phyloP scores from a whole-genome alignment of 2,888 invertebrate genomes.

The Pheosia gnoma region DNA sequence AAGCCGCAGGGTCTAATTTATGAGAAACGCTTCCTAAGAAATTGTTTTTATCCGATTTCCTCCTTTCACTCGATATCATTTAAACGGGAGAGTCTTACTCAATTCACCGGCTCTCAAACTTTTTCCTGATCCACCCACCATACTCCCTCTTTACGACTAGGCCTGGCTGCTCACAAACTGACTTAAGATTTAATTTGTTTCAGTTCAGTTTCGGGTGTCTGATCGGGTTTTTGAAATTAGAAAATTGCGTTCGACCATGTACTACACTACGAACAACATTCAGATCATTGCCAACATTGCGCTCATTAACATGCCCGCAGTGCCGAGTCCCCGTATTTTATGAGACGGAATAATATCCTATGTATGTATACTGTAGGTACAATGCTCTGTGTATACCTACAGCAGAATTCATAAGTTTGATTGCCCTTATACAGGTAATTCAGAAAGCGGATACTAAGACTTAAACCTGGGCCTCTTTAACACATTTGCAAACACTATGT shows the following conservation, averaged over 20 bases:
- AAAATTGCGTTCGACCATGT: not conserved
- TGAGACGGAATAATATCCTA: no score
- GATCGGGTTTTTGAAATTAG: not conserved
- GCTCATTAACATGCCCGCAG: no score
- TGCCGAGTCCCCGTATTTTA: no score
- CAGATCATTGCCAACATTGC: no score
- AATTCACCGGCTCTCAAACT: not conserved
- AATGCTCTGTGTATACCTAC: no score
- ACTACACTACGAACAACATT: not conserved
- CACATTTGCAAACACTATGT: no score
- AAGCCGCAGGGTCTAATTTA: not conserved
- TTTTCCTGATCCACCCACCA: not conserved
- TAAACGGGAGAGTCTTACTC: not conserved
- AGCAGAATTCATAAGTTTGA: no score
- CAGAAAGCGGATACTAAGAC: no score
- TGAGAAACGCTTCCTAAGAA: not conserved
- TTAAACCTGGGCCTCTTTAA: no score
- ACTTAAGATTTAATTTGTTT: not conserved
- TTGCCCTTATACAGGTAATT: no score
- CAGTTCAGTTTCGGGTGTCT: not conserved
- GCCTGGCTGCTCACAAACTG: not conserved
- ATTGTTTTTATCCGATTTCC: not conserved
- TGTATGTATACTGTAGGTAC: no score
- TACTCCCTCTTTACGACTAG: not conserved
- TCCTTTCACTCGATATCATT: not conserved